Evolutionary conservation across 1,140 invertebrate species (phyloP).

Genomic region (Metopolophium dirhodum): DNA sequence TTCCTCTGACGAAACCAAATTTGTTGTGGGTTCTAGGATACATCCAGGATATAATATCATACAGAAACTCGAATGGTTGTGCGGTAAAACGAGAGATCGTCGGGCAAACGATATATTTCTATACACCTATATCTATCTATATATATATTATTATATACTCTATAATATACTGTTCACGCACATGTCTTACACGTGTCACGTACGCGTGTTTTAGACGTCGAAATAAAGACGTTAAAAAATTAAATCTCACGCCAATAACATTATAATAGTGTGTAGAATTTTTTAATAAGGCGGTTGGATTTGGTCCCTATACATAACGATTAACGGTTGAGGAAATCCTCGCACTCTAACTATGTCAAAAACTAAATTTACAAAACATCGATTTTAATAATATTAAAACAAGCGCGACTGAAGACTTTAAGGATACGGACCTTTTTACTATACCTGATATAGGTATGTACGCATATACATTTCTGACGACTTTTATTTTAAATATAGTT

Average conservation of each 20-base stretch:
- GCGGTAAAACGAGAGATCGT: neutral
- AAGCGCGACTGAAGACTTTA: accelerated
- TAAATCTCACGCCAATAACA: neutral
- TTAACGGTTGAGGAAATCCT: neutral
- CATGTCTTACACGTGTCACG: neutral
- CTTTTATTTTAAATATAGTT: neutral
- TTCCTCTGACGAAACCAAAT: neutral
- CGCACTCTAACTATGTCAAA: neutral
- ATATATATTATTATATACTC: no score
- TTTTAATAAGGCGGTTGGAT: neutral
- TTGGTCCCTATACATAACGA: neutral
- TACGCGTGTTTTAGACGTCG: neutral
- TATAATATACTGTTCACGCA: neutral
- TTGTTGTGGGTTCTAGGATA: neutral
- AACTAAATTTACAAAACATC: no score
- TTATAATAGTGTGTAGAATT: neutral
- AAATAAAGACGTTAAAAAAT: neutral
- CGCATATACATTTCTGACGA: neutral
- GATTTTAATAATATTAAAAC: neutral
- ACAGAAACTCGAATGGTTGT: no score
- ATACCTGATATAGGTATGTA: neutral
- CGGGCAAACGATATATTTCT: neutral
- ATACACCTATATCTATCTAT: no score
- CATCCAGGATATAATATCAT: no score
- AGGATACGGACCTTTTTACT: neutral